Evolutionary conservation across 2,113 vertebrate genomes (phyloP).

Genomic region (Deroptyus accipitrinus): DNA sequence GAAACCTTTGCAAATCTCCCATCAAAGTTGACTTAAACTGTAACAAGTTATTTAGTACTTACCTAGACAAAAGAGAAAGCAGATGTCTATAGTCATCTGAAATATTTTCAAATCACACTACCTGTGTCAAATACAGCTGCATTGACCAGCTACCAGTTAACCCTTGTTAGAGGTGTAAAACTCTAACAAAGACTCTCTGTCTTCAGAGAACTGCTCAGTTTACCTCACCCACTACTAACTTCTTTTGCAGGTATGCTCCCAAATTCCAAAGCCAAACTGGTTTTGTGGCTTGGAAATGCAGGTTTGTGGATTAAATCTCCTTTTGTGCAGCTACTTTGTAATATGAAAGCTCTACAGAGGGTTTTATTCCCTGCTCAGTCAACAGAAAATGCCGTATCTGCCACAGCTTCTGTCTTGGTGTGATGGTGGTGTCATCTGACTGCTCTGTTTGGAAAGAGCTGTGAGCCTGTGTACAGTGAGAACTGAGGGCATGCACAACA

Average conservation of each 20-base stretch:
- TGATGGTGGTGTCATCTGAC: background rate
- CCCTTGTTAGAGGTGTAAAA: background rate
- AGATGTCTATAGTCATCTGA: background rate
- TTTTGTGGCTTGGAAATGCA: background rate
- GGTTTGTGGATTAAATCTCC: background rate
- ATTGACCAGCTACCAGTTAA: background rate
- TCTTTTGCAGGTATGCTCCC: background rate
- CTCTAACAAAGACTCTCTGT: background rate
- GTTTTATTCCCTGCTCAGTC: background rate
- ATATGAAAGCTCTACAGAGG: background rate
- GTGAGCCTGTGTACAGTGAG: accelerated
- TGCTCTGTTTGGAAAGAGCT: background rate
- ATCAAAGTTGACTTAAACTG: background rate
- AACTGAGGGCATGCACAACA: background rate
- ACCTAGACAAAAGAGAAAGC: background rate
- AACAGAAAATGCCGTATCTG: background rate
- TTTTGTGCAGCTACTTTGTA: background rate
- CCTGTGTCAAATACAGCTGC: background rate
- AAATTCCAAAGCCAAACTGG: background rate
- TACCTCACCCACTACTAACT: background rate
- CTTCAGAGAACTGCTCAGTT: background rate
- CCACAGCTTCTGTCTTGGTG: background rate
- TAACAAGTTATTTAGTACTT: background rate
- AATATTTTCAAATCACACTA: background rate
- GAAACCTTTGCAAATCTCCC: background rate